Conservation (phyloP, 2,797 vertebrate species). For the Megalops cyprinoides region DNA sequence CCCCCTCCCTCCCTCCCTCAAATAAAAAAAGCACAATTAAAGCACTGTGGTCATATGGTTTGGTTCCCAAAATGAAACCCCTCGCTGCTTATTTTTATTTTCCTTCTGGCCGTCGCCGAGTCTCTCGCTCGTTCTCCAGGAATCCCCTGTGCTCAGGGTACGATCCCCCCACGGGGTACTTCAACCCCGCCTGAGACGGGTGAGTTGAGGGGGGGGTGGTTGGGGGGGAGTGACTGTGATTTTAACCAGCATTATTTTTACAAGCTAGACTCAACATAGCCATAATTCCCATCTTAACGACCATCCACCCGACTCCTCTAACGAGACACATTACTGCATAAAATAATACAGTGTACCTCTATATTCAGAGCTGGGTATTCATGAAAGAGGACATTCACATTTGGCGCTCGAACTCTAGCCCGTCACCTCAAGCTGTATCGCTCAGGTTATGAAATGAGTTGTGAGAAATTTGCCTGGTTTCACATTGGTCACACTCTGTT, state of each 20-base stretch:
- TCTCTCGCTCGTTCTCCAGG: neutral
- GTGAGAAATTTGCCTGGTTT: too few species aligned
- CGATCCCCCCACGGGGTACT: slow-evolving; percentile 3
- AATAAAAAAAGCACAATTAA: slow-evolving; percentile 27
- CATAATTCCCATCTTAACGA: neutral
- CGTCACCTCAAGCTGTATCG: too few species aligned
- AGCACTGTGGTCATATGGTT: slow-evolving; percentile 43
- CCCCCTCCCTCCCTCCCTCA: neutral
- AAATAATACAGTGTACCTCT: too few species aligned
- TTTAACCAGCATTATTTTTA: neutral
- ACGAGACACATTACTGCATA: neutral
- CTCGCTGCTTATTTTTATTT: slow-evolving; percentile 3
- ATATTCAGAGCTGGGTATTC: too few species aligned
- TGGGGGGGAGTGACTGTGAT: neutral
- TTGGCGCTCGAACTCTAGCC: too few species aligned
- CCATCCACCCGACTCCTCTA: neutral
- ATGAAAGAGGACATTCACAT: too few species aligned
- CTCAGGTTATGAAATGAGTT: too few species aligned
- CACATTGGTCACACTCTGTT: too few species aligned
- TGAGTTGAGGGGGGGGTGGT: neutral
- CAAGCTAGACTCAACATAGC: neutral
- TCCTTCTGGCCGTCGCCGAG: neutral
- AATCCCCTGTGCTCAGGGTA: neutral
- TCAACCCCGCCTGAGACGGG: neutral
- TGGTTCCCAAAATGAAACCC: slow-evolving; percentile 15